Evolutionary conservation across 2,888 invertebrate genomes (phyloP), one percentile per base, ranked within the genome.

Genomic region (Drosophila eohydei): DNA sequence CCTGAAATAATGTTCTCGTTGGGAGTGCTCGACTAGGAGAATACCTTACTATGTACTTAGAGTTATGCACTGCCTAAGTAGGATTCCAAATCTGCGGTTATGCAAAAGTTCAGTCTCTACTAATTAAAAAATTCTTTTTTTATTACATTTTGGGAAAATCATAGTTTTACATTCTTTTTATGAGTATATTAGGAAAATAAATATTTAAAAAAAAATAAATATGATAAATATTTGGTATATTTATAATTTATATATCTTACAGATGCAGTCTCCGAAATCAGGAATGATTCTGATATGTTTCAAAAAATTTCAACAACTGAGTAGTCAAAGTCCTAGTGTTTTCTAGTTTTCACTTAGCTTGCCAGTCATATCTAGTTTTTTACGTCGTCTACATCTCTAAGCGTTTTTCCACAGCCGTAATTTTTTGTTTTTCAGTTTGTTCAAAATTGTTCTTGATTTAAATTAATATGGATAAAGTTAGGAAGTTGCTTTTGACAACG

Each of bases 381-480:
- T 38, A 16, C 8, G 46, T 36, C 12, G 51, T 38, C 26, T 36
- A 69, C 61, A 62, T 30, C 74, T 30, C 74, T 4, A 44, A 57
- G 44, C 14, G 32, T 38, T 9, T 9, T 44, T 48, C 12, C 2
- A 2, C n/a, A 28, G 9, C 12, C 2, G 2, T 28, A 28, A 11
- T 0, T 11, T 50, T 41, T 40, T 14, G 1, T 14, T 32, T 34
- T 26, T 41, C 30, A 55, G 26, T 57, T 9, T 12, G n/a, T 38
- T 68, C 50, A 26, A 80, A 60, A 52, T 62, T 75, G 50, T 57
- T 50, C 51, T 21, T 21, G 21, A 21, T 21, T 21, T 21, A 21
- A 21, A 21, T 21, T 21, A 21, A 40, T 7, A 83, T 83, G 83
- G 55, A 80, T 41, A 65, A 74, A 44, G 26, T 71, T 8, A 43